Evolutionary conservation across 2,888 invertebrate genomes (phyloP).

Genomic region (Gerosis bhagava): DNA sequence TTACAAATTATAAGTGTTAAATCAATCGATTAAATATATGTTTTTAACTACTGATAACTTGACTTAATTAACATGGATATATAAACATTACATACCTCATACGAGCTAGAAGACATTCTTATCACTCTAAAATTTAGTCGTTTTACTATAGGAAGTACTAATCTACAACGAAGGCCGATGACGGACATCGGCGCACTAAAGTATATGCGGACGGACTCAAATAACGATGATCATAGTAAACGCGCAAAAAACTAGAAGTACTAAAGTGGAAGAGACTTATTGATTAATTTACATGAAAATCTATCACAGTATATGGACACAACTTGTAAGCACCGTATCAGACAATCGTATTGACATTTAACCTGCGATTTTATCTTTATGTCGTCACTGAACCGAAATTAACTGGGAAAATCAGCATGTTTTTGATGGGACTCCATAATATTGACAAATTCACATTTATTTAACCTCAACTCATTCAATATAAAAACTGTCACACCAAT

Average conservation of each 20-base stretch:
- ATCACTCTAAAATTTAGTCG: slow-evolving; percentile 42
- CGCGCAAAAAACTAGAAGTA: slow-evolving; percentile 31
- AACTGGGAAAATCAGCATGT: slow-evolving; percentile 36
- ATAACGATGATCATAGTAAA: neutral
- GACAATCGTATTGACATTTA: slow-evolving; percentile 55
- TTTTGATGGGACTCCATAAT: slow-evolving; percentile 8
- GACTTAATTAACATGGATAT: too few relatives aligned
- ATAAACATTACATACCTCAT: slow-evolving; percentile 52
- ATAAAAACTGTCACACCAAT: too few relatives aligned
- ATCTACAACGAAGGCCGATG: slow-evolving; percentile 44
- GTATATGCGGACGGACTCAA: slow-evolving; percentile 9
- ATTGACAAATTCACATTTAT: slow-evolving; percentile 1
- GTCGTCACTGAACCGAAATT: slow-evolving; percentile 44
- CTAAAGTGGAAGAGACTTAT: too few relatives aligned
- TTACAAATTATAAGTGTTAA: too few relatives aligned
- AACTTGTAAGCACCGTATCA: too few relatives aligned
- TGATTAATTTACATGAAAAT: neutral
- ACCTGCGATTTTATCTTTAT: slow-evolving; percentile 52
- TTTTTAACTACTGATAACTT: too few relatives aligned
- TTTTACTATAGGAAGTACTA: slow-evolving; percentile 43
- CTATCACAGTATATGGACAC: too few relatives aligned
- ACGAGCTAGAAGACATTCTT: slow-evolving; percentile 61
- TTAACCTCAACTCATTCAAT: slow-evolving; percentile 16
- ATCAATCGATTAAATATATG: too few relatives aligned
- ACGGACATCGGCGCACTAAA: slow-evolving; percentile 51